Percentiles rank a stretch among this genome's conserved stretches.
phyloP scores from a whole-genome alignment of 2,888 invertebrate species.

The Platycnemis pennipes region DNA sequence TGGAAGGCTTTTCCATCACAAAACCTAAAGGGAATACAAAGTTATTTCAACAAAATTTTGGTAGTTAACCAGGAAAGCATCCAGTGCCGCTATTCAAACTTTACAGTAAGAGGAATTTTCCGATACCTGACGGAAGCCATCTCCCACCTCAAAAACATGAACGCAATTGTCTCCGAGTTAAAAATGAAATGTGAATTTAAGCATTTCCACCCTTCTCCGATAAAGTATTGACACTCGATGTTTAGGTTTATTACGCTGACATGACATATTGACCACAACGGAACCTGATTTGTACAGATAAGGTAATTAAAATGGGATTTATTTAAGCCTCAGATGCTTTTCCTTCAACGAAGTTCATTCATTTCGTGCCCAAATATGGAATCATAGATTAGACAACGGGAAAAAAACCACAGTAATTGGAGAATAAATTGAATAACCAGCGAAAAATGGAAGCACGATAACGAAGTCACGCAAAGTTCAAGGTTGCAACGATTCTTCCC shows the following conservation, averaged over 20 bases:
- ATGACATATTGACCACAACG: not conserved
- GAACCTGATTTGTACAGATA: not conserved
- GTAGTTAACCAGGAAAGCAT: too few relatives aligned
- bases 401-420: not conserved
- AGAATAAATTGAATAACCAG: not conserved
- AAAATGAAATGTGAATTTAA: not conserved
- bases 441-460: not conserved
- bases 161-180: not conserved
- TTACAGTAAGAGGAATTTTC: too few relatives aligned
- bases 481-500: not conserved
- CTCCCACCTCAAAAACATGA: not conserved
- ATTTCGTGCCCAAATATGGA: not conserved
- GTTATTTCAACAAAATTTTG: too few relatives aligned
- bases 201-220: not conserved
- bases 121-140: not conserved
- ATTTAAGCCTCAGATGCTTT: not conserved
- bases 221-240: not conserved
- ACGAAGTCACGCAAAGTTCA: not conserved
- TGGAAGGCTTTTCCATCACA: too few relatives aligned
- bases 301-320: not conserved
- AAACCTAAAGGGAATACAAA: too few relatives aligned
- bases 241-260: not conserved
- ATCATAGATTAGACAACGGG: not conserved
- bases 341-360: not conserved
- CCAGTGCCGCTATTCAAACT: too few relatives aligned